A percentile compares a stretch with the other conserved stretches of the same genome.
Conservation (phyloP, 2,797 vertebrate genomes). For the Eulemur mongoz region DNA sequence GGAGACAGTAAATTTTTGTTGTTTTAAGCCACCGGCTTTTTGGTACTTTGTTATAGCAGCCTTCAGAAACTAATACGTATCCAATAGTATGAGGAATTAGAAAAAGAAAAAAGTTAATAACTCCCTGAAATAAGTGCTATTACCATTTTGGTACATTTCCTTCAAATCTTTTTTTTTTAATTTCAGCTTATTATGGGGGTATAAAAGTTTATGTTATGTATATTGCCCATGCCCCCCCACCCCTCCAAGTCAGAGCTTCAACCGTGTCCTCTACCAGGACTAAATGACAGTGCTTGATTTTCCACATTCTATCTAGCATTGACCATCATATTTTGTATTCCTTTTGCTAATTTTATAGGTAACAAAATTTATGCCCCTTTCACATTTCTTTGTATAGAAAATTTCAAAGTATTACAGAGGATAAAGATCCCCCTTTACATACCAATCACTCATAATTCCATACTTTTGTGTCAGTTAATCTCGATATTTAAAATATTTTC, state of each 20-base stretch:
- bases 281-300: neutral
- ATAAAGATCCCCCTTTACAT: neutral
- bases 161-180: neutral
- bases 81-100: neutral
- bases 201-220: too few relatives aligned
- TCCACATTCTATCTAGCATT: neutral
- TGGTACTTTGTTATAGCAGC: neutral
- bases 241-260: too few relatives aligned
- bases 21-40: neutral
- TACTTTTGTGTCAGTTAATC: neutral
- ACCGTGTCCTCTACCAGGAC: neutral
- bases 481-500: conserved; percentile 14
- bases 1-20: neutral
- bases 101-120: neutral
- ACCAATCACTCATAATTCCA: neutral
- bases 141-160: neutral
- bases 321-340: neutral
- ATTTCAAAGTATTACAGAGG: neutral
- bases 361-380: neutral
- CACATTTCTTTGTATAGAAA: neutral
- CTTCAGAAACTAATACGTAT: neutral
- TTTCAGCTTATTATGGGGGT: too few relatives aligned
- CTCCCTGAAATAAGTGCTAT: neutral
- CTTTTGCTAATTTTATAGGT: conserved; percentile 10
- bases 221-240: too few relatives aligned